Conservation (phyloP, 2,797 vertebrate species). For the Acanthopagrus latus region DNA sequence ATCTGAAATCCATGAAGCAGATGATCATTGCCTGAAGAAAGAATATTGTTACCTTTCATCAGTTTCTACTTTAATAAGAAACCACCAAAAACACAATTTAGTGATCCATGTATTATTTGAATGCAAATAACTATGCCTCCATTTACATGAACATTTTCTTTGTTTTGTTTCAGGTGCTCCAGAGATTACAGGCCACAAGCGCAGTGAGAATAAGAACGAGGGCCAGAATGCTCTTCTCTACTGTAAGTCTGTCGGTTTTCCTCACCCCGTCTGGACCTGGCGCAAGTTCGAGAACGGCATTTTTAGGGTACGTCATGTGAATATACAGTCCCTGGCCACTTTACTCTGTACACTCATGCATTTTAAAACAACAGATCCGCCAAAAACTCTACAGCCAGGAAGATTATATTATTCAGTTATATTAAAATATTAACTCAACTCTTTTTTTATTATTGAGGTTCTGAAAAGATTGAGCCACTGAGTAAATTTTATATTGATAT, state of each 20-base stretch:
- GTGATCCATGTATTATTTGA: neutral
- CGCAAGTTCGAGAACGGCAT: conserved; percentile 87
- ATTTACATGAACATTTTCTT: conserved; percentile 11
- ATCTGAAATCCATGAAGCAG: neutral
- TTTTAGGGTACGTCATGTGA: conserved; percentile 82
- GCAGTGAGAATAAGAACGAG: conserved; percentile 98
- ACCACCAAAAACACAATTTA: neutral
- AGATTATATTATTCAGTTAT: neutral
- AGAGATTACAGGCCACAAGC: conserved; percentile 95
- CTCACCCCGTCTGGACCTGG: conserved; percentile 95
- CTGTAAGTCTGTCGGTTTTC: conserved; percentile 96
- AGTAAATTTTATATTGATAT: neutral
- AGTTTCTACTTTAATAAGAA: neutral
- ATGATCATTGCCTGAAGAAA: neutral
- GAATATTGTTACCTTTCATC: neutral
- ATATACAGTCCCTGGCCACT: neutral
- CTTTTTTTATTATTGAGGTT: neutral
- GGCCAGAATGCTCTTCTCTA: conserved; percentile 92
- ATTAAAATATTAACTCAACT: neutral
- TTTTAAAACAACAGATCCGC: neutral
- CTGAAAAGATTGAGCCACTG: too few species aligned
- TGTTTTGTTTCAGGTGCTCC: conserved; percentile 86
- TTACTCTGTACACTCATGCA: neutral
- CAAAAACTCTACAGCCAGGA: neutral
- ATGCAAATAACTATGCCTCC: neutral